Conservation (phyloP, 2,888 invertebrate species). For the Leistus spinibarbis region DNA sequence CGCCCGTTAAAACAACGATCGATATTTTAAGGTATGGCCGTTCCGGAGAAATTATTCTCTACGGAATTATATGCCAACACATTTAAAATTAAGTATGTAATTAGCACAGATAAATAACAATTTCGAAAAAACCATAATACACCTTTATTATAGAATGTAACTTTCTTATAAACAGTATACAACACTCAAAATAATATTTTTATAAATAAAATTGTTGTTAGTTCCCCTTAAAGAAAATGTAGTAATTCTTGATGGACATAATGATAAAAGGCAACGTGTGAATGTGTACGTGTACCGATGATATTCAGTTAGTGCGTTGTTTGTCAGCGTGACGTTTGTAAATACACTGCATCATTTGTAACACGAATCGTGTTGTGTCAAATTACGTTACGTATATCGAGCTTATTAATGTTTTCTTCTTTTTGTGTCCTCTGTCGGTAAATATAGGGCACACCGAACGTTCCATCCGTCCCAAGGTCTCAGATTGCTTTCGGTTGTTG, state of each 20-base stretch:
- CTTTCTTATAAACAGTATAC: too few relatives aligned
- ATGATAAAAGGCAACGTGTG: background rate
- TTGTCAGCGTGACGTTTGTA: background rate
- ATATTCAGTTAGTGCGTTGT: background rate
- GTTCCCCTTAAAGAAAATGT: background rate
- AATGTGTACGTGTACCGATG: background rate
- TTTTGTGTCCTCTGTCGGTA: background rate
- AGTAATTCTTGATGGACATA: background rate
- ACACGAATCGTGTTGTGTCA: background rate
- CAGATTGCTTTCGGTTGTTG: background rate
- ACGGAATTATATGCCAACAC: background rate
- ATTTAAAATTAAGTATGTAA: too few relatives aligned
- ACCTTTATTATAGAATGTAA: too few relatives aligned
- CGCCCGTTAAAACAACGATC: slow-evolving; percentile 46
- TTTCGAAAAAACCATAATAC: too few relatives aligned
- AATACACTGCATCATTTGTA: background rate
- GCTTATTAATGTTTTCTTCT: background rate
- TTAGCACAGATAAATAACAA: too few relatives aligned
- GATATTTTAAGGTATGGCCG: slow-evolving; percentile 40
- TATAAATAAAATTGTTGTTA: slow-evolving; percentile 20
- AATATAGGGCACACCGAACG: background rate
- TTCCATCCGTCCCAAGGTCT: background rate
- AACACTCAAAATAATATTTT: too few relatives aligned
- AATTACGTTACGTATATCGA: background rate
- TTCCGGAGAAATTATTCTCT: slow-evolving; percentile 43